A percentile compares a stretch with the other conserved stretches of the same genome.
Conservation (phyloP, 2,797 vertebrate species). For the Chrosomus eos region DNA sequence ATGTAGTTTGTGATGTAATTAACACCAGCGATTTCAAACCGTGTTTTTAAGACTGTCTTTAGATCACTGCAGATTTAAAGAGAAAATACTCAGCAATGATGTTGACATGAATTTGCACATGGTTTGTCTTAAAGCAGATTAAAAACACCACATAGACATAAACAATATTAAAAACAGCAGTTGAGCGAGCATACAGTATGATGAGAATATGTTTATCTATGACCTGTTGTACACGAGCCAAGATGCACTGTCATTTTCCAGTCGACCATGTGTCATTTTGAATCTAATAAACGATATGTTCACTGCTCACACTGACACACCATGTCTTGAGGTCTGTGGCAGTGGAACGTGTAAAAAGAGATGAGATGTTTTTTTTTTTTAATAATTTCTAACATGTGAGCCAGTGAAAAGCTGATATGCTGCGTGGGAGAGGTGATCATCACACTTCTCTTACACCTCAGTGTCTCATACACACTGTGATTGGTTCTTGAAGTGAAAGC, state of each 20-base stretch:
- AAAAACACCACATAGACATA: no score
- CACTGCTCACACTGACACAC: background rate
- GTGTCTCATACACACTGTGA: background rate
- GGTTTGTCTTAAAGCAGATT: no score
- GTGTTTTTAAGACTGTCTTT: no score
- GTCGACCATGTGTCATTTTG: background rate
- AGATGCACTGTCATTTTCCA: background rate
- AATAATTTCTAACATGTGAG: slow-evolving; percentile 11
- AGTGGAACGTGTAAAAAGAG: slow-evolving; percentile 14
- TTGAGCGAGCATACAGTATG: background rate
- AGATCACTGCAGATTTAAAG: no score
- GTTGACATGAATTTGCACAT: no score
- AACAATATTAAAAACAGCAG: no score
- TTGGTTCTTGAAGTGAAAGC: background rate
- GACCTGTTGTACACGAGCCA: background rate
- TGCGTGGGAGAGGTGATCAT: slow-evolving; percentile 34
- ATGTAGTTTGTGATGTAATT: no score
- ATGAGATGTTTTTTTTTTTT: no score
- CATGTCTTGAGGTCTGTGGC: slow-evolving; percentile 1
- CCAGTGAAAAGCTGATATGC: slow-evolving; percentile 3
- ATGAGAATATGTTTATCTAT: background rate
- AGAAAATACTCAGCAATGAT: no score
- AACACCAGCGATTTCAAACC: no score
- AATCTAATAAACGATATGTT: background rate
- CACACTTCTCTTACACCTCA: slow-evolving; percentile 10